Conservation (phyloP, 2,888 invertebrate species). For the Drosophila aldrichi region DNA sequence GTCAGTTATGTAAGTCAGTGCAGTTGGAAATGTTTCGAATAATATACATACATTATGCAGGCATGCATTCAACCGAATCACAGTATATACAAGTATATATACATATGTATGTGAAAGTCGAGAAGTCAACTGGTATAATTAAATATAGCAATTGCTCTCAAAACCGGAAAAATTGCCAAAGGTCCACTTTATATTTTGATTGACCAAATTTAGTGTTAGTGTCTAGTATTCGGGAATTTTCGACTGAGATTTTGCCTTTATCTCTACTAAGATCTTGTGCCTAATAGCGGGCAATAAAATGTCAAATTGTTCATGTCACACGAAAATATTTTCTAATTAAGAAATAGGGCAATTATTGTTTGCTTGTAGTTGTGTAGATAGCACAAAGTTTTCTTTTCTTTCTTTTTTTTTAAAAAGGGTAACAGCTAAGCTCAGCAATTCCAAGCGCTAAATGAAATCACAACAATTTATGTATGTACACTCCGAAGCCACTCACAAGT, state of each 20-base stretch:
- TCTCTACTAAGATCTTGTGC: constrained; percentile 18
- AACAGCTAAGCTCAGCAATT: constrained; percentile 21
- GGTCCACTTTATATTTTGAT: constrained; percentile 24
- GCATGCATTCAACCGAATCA: constrained; percentile 14
- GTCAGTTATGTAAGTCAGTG: constrained; percentile 18
- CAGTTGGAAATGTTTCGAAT: constrained; percentile 31
- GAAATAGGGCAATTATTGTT: constrained; percentile 27
- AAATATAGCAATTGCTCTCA: constrained; percentile 35
- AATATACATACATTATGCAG: constrained; percentile 1
- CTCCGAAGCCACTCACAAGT: constrained; percentile 53
- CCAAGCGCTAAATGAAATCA: constrained; percentile 44
- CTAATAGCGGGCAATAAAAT: constrained; percentile 46
- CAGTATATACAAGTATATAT: not conserved
- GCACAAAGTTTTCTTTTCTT: constrained; percentile 12
- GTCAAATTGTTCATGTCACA: constrained; percentile 44
- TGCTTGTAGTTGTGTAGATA: constrained; percentile 12
- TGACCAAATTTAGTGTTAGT: constrained; percentile 48
- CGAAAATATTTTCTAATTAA: constrained; percentile 63
- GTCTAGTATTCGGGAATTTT: constrained; percentile 18
- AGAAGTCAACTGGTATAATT: constrained; percentile 56
- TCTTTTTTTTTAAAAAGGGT: constrained; percentile 31
- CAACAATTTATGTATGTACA: constrained; percentile 40
- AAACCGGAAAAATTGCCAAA: constrained; percentile 53
- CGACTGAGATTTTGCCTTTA: constrained; percentile 10
- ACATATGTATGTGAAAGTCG: constrained; percentile 33